phyloP scores from a whole-genome alignment of 2,888 invertebrate genomes.

The Harpalus rubripes region DNA sequence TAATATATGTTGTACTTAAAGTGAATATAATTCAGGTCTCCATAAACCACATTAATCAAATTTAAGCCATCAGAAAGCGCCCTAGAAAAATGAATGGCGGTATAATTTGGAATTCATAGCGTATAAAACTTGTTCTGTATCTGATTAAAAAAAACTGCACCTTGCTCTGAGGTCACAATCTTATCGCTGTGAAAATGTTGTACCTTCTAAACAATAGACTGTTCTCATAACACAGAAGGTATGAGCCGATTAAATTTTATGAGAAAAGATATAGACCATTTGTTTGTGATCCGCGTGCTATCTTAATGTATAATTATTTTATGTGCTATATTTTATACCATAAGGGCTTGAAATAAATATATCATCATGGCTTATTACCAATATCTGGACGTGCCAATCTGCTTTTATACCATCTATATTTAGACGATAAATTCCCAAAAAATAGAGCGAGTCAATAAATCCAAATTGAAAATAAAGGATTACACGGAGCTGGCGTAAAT shows the following conservation, averaged over 20 bases:
- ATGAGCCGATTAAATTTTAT: background rate
- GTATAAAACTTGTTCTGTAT: background rate
- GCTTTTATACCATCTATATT: too few relatives aligned
- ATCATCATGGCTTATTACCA: too few relatives aligned
- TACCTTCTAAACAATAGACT: background rate
- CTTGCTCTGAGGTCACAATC: constrained; percentile 10
- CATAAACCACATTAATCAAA: background rate
- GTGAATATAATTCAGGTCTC: background rate
- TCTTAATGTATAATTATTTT: too few relatives aligned
- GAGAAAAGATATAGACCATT: background rate
- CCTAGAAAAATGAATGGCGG: background rate
- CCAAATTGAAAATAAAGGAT: too few relatives aligned
- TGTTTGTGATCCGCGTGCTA: too few relatives aligned
- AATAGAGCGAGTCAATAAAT: too few relatives aligned
- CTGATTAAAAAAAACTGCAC: background rate
- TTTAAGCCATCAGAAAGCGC: background rate
- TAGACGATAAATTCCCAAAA: too few relatives aligned
- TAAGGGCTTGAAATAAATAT: too few relatives aligned
- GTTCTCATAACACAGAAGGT: background rate
- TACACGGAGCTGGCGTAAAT: too few relatives aligned
- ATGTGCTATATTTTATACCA: too few relatives aligned
- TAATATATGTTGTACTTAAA: too few relatives aligned
- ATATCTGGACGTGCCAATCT: too few relatives aligned
- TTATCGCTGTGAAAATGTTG: constrained; percentile 44
- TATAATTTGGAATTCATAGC: background rate